Evolutionary conservation across 2,888 invertebrate species (phyloP).

Genomic region (Torymus auratus): DNA sequence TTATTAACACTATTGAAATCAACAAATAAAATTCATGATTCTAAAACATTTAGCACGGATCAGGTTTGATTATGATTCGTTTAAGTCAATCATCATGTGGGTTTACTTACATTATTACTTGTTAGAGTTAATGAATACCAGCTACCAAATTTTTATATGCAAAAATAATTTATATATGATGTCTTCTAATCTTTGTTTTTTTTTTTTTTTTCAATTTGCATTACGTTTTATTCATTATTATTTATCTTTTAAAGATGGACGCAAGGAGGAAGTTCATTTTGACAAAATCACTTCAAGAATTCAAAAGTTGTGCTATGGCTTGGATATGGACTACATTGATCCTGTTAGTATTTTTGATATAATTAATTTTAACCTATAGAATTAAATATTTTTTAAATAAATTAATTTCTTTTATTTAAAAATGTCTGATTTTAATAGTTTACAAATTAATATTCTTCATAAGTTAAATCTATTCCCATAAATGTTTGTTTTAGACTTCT

Average conservation of each 20-base stretch:
- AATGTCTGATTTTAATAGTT: too few species aligned
- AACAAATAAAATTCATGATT: too few species aligned
- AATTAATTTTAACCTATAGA: constrained; percentile 28
- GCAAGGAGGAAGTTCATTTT: constrained; percentile 94
- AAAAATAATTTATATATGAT: too few species aligned
- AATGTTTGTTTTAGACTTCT: constrained; percentile 79
- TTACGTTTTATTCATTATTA: constrained; percentile 28
- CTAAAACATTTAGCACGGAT: too few species aligned
- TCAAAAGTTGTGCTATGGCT: constrained; percentile 94
- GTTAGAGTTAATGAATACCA: too few species aligned
- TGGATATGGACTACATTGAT: constrained; percentile 97
- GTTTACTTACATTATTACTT: too few species aligned
- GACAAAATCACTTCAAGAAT: constrained; percentile 99
- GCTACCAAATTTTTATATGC: too few species aligned
- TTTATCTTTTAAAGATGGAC: constrained; percentile 82
- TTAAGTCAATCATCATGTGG: too few species aligned
- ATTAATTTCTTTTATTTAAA: too few species aligned
- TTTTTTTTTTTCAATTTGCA: not conserved
- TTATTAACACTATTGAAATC: too few species aligned
- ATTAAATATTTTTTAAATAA: not conserved
- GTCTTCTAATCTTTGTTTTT: not conserved
- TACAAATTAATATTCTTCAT: not conserved
- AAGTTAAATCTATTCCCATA: constrained; percentile 13
- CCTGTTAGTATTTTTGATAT: constrained; percentile 84
- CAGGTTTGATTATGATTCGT: too few species aligned